phyloP scores from a whole-genome alignment of 2,113 vertebrate genomes.

The Neodon shergylaensis region DNA sequence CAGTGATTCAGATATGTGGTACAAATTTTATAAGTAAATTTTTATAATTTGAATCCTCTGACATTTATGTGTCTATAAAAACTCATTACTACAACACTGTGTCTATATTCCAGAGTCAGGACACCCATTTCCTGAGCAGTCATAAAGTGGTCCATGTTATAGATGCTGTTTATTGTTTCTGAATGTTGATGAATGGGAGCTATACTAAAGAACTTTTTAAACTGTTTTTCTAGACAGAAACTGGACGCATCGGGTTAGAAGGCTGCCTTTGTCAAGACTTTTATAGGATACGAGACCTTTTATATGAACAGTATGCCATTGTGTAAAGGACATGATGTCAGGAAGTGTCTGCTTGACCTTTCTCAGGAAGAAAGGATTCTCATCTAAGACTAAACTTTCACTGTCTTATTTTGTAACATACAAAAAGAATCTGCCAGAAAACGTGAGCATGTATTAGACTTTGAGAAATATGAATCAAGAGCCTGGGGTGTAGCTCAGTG shows the following conservation, averaged over 20 bases:
- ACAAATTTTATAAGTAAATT: conserved; percentile 44
- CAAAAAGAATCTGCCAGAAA: conserved; percentile 69
- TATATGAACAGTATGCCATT: conserved; percentile 98
- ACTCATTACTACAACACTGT: conserved; percentile 46
- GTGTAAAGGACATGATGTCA: conserved; percentile 86
- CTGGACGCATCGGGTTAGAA: conserved; percentile 97
- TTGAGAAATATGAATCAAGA: conserved; percentile 72
- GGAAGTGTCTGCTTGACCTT: conserved; percentile 79
- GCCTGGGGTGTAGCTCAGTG: not conserved
- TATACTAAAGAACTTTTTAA: conserved; percentile 65
- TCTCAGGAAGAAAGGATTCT: conserved; percentile 69
- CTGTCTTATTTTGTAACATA: conserved; percentile 84
- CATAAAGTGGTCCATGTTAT: conserved; percentile 7
- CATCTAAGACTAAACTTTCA: conserved; percentile 61
- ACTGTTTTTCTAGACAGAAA: conserved; percentile 93
- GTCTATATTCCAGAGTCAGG: conserved; percentile 39
- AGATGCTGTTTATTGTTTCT: conserved; percentile 59
- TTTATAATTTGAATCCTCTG: conserved; percentile 53
- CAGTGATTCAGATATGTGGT: conserved; percentile 37
- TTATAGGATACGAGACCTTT: conserved; percentile 98
- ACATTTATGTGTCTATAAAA: conserved; percentile 43
- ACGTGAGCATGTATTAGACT: conserved; percentile 59
- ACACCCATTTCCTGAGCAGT: conserved; percentile 39
- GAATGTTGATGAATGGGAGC: conserved; percentile 46
- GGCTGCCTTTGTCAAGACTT: conserved; percentile 99